phyloP scores from a whole-genome alignment of 2,797 vertebrate genomes.

The Gastrophryne carolinensis region DNA sequence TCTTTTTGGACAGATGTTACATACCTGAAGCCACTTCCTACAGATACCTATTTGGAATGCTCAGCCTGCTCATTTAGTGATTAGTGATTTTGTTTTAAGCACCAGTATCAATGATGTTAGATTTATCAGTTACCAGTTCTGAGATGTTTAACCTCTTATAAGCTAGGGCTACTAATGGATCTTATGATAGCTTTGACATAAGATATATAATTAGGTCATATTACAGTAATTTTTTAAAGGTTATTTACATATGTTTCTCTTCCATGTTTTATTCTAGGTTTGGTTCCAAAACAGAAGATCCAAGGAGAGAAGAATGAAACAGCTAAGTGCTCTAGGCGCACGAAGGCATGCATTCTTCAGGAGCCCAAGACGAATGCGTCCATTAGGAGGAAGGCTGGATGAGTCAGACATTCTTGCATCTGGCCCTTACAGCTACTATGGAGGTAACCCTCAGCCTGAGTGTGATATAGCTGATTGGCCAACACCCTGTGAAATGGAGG shows the following conservation, averaged over 20 bases:
- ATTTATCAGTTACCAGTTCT: too few species aligned
- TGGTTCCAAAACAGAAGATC: constrained; percentile 97
- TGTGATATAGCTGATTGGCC: constrained; percentile 12
- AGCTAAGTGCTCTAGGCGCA: constrained; percentile 86
- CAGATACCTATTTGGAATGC: too few species aligned
- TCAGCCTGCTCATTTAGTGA: too few species aligned
- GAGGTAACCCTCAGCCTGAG: constrained; percentile 74
- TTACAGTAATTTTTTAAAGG: too few species aligned
- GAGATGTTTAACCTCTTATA: too few species aligned
- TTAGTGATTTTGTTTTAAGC: too few species aligned
- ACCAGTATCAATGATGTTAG: too few species aligned
- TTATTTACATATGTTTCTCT: not conserved
- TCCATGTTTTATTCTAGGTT: constrained; percentile 69
- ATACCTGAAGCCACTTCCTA: too few species aligned
- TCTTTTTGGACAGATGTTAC: too few species aligned
- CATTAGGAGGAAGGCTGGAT: constrained; percentile 76
- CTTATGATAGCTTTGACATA: too few species aligned
- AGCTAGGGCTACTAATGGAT: too few species aligned
- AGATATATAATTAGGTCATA: too few species aligned
- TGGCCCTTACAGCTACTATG: constrained; percentile 90
- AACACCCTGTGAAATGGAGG: not conserved
- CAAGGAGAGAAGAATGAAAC: constrained; percentile 94
- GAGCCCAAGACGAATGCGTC: constrained; percentile 89
- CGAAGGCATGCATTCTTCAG: constrained; percentile 91
- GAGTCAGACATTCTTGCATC: constrained; percentile 84